Evolutionary conservation across 37 sponge, comb jelly and placozoan genomes (phyloP), one percentile per base, ranked within the genome.

Genomic region (Diacarnus erythraeanus): DNA sequence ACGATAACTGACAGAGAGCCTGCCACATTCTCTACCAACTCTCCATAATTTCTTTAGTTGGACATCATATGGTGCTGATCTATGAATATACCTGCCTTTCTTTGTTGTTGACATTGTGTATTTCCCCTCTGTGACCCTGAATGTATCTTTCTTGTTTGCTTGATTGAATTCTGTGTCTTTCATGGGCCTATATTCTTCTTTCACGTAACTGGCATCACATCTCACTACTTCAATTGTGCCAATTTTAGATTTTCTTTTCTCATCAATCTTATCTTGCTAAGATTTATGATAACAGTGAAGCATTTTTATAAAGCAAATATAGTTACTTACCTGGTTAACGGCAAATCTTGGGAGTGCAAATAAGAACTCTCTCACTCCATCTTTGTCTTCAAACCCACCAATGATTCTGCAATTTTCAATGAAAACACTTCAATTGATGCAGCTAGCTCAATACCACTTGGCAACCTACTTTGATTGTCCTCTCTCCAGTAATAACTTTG

Each of bases 91-190:
- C 5, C 71, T 56, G 36, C 88, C 88, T 30, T 88, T 88, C 77
- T 82, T 88, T 35, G 88, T 88, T 0, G 88, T 88, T 18, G 88
- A 88, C 88, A 88, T 88, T 40, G 88, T 88, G 56, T 88, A 88
- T 64, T 77, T 76, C 3, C 88, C 88, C 33, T 29, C 83, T 0
- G 88, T 88, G 17, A 88, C 88, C 51, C 42, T 44, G 54, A 56
- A 57, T 6, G 88, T 78, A 72, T 82, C 83, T 37, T 82, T 82
- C 65, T 88, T 88, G 57, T 57, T 88, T 1, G 88, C 88, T 34
- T 88, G 88, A 38, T 72, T 47, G 40, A 88, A 88, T 6, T 38
- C 12, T 2, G 42, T 77, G 40, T 82, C 88, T 8, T 74, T 72
- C 8, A 57, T 65, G 20, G 76, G 71, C 26, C 88, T 42, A 66